A percentile compares a stretch with the other conserved stretches of the same genome.
Conservation (phyloP, 2,888 invertebrate species). For the Altica lythri region DNA sequence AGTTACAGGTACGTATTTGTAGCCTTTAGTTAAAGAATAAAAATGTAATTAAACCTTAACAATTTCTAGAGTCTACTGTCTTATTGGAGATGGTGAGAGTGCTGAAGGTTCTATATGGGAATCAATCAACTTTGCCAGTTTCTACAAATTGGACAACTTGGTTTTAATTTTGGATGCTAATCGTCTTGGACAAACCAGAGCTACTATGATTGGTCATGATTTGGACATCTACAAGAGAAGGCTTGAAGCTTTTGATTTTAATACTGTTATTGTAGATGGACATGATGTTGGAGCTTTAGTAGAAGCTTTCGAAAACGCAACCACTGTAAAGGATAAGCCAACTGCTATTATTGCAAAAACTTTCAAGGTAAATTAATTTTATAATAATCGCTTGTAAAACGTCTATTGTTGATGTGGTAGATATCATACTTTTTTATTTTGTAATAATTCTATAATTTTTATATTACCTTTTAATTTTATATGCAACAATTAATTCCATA, state of each 20-base stretch:
- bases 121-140: slow-evolving; percentile 90
- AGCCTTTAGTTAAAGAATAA: too few species aligned
- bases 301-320: slow-evolving; percentile 84
- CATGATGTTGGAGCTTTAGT: slow-evolving; percentile 90
- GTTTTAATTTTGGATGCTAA: slow-evolving; percentile 97
- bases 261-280: slow-evolving; percentile 91
- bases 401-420: too few species aligned
- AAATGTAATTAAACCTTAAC: too few species aligned
- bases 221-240: slow-evolving; percentile 82
- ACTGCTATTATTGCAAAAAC: slow-evolving; percentile 95
- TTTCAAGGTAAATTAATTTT: slow-evolving; percentile 64
- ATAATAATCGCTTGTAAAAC: neutral
- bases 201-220: slow-evolving; percentile 90
- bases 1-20: slow-evolving; percentile 67
- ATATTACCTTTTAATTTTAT: too few species aligned
- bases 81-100: slow-evolving; percentile 97
- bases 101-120: slow-evolving; percentile 99
- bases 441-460: too few species aligned
- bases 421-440: too few species aligned
- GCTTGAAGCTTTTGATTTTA: slow-evolving; percentile 87
- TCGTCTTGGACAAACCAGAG: slow-evolving; percentile 94
- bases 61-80: slow-evolving; percentile 79
- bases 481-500: too few species aligned
- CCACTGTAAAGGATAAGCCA: slow-evolving; percentile 75
- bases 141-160: slow-evolving; percentile 94